Base-by-base conservation (phyloP, 2,888 invertebrate species). In the Dolichomitus sp. region DNA sequence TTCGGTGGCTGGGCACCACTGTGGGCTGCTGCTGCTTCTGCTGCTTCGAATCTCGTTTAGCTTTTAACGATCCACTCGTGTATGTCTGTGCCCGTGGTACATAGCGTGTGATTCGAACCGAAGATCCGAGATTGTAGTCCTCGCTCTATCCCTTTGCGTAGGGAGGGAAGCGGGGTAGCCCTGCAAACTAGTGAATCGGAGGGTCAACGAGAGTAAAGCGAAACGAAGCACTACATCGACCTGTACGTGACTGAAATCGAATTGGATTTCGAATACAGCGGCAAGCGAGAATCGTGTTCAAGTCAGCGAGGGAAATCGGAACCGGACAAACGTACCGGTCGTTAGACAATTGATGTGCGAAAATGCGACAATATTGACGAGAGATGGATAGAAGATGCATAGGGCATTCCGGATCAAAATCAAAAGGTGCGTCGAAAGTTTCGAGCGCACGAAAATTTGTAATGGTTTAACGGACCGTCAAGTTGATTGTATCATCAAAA, bases 201-300 rank as follows among this genome's bases (percentile, higher is more conserved):
- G 74, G 65, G 48, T 66, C 59, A 79, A 72, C 66, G 52, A 75
- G 75, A 79, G 59, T 23, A 66, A 75, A 77, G 48, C 63, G 63
- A 77, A 70, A 74, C 48, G 69, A 78, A 65, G 63, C 70, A 66
- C 70, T 75, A 66, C 70, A 68, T 69, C 68, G 73, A 69, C 23
- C 77, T 74, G 78, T 65, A 78, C 78, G 70, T 74, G 78, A 82
- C 66, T 82, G 72, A 72, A 75, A 79, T 82, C 79, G 50, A 82
- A 82, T 82, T 75, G 66, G 66, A 79, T 82, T 82, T 65, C 75
- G 75, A 75, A 65, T 59, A 79, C 75, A 45, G 65, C 54, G 7
- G 45, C 59, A 23, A 23, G 37, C 48, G 79, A 82, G 78, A 82
- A 59, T 74, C 72, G 75, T 79, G 79, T 79, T n/a, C 79, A 72